Base-by-base conservation (phyloP, 2,113 vertebrate genomes). In the Machaerirhynchus nigripectus region DNA sequence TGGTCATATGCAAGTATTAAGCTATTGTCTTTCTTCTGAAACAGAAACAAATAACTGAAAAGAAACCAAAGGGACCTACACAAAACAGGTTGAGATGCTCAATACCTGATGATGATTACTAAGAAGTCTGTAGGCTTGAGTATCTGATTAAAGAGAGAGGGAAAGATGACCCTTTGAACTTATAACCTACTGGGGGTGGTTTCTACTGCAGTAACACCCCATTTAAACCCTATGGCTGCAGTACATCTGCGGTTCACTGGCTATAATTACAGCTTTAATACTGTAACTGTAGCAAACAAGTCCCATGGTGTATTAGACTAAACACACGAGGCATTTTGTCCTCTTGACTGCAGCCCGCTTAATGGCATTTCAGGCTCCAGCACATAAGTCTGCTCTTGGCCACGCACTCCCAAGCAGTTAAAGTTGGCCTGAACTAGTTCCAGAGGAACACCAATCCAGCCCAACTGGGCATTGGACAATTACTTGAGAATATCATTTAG, bases 221-320 rank as follows among this genome's bases (percentile, higher is more conserved):
- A 75, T 89, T 94, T 96, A 96, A 96, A 94, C 85, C 94, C 90
- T 94, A 95, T 95, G 95, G 96, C 97, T 95, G 90, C 88, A 89
- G 90, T 90, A 86, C 91, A 94, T 96, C 94, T 97, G 96, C 10
- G 96, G 97, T 98, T 98, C 97, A 97, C 97, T 97, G 96, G 49
- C 91, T 97, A 94, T 98, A 97, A 98, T 98, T 98, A 97, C 95
- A 94, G 96, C 95, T 96, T 96, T 96, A 97, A 97, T 96, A 97
- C 93, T 94, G 94, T 95, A 97, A 97, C 97, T 97, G 89, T 82
- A 95, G 96, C 95, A 96, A 97, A 97, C 85, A 96, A 91, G 96
- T 95, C 95, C 97, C 97, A 93, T 77, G 92, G 95, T 95, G 78
- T 88, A 90, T 90, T 91, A 94, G 87, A 94, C 86, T 92, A 97